These are phyloP conservation scores for Pharmacophagus antenor DNA, from an alignment of 2,888 invertebrate species.

Conservation along the genomic window DNA sequence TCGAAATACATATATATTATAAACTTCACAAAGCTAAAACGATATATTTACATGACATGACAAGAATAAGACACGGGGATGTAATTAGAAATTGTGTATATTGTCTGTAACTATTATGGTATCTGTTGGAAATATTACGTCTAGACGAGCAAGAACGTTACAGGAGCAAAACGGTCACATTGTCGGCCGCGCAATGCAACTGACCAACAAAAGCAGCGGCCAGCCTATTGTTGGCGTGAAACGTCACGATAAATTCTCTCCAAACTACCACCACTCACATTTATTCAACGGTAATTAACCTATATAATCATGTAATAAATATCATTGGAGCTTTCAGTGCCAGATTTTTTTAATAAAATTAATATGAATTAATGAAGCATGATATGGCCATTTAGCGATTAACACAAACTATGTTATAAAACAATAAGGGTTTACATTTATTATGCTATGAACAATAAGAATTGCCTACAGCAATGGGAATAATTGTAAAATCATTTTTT, in stretches of 20 bases:
- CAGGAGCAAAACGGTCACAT: conserved; percentile 63
- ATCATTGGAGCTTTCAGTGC: not conserved
- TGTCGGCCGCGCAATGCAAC: conserved; percentile 45
- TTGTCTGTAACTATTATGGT: conserved; percentile 54
- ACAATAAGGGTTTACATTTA: not conserved
- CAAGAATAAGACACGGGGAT: conserved; percentile 13
- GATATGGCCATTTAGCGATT: not conserved
- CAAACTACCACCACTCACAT: conserved; percentile 52
- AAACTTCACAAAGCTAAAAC: conserved; percentile 7
- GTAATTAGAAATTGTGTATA: conserved; percentile 46
- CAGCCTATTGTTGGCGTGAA: conserved; percentile 77
- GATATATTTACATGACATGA: conserved; percentile 19
- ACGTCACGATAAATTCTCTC: conserved; percentile 61
- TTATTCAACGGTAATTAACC: conserved; percentile 57
- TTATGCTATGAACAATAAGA: not conserved
- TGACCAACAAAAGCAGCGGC: conserved; percentile 38
- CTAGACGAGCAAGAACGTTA: conserved; percentile 72
- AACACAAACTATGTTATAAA: not conserved
- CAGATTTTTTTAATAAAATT: not conserved
- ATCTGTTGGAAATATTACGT: conserved; percentile 68
- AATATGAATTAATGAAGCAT: not conserved
- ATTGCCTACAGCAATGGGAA: not conserved
- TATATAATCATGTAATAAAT: conserved; percentile 63
- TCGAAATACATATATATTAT: conserved; percentile 4
- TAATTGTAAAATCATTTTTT: too few relatives aligned